These are phyloP conservation scores for Phalacrocorax pelagicus DNA, from an alignment of 2,113 vertebrate species.

Conservation along the genomic window DNA sequence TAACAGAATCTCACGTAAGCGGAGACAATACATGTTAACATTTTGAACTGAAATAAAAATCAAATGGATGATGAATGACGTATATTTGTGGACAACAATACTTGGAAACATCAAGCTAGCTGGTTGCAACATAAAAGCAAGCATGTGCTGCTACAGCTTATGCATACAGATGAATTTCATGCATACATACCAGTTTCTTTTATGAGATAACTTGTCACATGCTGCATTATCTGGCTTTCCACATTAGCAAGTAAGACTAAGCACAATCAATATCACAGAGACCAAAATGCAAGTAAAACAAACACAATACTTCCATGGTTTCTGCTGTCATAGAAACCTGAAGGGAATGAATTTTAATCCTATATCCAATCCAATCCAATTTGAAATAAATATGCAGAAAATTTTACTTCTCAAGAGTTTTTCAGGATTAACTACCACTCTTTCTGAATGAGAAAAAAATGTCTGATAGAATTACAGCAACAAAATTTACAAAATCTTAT, in stretches of 20 bases:
- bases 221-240: slow-evolving; percentile 70
- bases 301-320: slow-evolving; percentile 44
- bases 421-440: slow-evolving; percentile 11
- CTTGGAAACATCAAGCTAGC: slow-evolving; percentile 55
- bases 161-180: slow-evolving; percentile 31
- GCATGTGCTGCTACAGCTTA: slow-evolving; percentile 1
- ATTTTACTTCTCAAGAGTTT: not conserved
- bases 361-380: not conserved
- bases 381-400: slow-evolving; percentile 39
- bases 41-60: slow-evolving; percentile 64
- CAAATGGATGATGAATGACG: slow-evolving; percentile 51
- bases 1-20: not conserved
- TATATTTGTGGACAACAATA: slow-evolving; percentile 42
- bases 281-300: slow-evolving; percentile 67
- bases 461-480: not conserved
- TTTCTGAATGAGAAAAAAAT: not conserved
- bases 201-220: slow-evolving; percentile 55
- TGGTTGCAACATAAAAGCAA: slow-evolving; percentile 32
- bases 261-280: slow-evolving; percentile 65
- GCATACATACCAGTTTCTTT: slow-evolving; percentile 39
- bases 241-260: slow-evolving; percentile 74
- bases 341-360: slow-evolving; percentile 69
- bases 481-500: not conserved
- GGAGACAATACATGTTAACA: slow-evolving; percentile 4
- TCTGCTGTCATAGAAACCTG: slow-evolving; percentile 71